Evolutionary conservation across 2,797 vertebrate genomes (phyloP).

Genomic region (Crenichthys baileyi): DNA sequence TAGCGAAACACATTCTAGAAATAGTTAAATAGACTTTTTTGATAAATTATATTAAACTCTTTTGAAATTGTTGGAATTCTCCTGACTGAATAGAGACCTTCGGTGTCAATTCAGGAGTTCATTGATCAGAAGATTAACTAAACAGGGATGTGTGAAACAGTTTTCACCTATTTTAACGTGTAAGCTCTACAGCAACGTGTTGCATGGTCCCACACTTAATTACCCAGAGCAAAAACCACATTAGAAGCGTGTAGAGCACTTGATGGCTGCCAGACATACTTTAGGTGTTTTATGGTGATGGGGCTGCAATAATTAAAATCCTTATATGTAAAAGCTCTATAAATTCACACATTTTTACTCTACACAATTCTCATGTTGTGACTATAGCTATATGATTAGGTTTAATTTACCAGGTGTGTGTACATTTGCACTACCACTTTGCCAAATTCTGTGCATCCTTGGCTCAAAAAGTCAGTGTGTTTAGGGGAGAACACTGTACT

Average conservation of each 20-base stretch:
- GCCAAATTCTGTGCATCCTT: not conserved
- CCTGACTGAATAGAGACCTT: not conserved
- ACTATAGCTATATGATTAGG: not conserved
- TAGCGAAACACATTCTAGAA: not conserved
- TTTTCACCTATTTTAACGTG: not conserved
- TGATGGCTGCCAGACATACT: not conserved
- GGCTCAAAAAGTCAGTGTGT: not conserved
- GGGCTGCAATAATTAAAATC: not conserved
- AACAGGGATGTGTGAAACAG: not conserved
- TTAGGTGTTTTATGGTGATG: conserved; percentile 7
- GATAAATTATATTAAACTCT: not conserved
- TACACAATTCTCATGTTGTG: not conserved
- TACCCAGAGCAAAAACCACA: not conserved
- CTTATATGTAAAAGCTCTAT: not conserved
- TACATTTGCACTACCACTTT: not conserved
- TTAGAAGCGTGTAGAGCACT: not conserved
- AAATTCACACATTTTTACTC: not conserved
- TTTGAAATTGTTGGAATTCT: not conserved
- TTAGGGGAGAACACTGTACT: not conserved
- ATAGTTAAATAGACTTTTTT: not conserved
- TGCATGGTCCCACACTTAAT: not conserved
- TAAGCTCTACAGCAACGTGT: not conserved
- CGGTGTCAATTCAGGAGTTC: not conserved
- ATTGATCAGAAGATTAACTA: not conserved
- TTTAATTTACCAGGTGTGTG: not conserved